Evolutionary conservation across 53 echinoderm and acorn worm species (phyloP).

Genomic region (Crossaster papposus): DNA sequence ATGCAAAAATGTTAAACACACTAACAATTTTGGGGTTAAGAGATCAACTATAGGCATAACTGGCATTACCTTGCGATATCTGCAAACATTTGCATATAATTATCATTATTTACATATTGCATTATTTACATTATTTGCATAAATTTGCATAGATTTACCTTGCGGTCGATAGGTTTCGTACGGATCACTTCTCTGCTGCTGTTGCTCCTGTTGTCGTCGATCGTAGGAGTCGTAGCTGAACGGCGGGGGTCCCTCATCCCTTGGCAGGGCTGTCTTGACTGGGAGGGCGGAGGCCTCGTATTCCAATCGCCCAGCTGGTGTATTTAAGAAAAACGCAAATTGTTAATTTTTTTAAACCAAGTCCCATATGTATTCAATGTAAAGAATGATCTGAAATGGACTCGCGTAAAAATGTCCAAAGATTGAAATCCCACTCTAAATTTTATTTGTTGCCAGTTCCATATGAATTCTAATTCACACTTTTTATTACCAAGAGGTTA

Average conservation of each 20-base stretch:
- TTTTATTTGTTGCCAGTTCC: too few species aligned
- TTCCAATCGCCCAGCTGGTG: neutral
- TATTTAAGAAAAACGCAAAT: neutral
- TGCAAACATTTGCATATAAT: too few species aligned
- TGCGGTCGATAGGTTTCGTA: conserved; percentile 23
- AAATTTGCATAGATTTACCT: conserved; percentile 31
- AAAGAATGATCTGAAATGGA: too few species aligned
- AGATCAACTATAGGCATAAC: too few species aligned
- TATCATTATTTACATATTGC: too few species aligned
- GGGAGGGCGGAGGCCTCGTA: conserved; percentile 47
- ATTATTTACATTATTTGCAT: neutral
- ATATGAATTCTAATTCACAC: too few species aligned
- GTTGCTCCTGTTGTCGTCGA: conserved; percentile 12
- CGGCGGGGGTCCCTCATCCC: conserved; percentile 57
- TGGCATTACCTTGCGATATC: too few species aligned
- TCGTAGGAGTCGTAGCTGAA: conserved; percentile 59
- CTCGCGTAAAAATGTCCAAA: too few species aligned
- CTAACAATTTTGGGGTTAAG: neutral
- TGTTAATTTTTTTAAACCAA: neutral
- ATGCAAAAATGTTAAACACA: neutral
- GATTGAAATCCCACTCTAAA: too few species aligned
- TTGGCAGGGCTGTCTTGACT: conserved; percentile 52
- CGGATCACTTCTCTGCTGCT: conserved; percentile 34
- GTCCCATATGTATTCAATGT: neutral
- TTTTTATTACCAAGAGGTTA: too few species aligned